A percentile compares a stretch with the other conserved stretches of the same genome.
These are phyloP conservation scores for Opisthocomus hoazin DNA, from an alignment of 2,113 vertebrate genomes.

Conservation along the genomic window DNA sequence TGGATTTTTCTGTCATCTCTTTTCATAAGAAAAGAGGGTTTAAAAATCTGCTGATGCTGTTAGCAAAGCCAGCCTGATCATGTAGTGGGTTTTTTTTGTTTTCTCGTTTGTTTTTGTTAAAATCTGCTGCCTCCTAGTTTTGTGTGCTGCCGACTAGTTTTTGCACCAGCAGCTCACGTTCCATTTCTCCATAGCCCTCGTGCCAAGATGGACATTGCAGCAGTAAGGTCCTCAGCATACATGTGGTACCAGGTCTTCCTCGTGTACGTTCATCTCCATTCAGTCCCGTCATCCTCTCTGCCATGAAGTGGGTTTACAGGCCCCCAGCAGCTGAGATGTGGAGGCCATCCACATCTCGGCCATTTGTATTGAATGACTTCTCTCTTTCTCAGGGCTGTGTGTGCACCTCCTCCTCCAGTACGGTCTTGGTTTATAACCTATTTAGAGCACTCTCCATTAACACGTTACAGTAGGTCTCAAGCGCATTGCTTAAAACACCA, in stretches of 20 bases:
- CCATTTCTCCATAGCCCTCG: rapidly evolving
- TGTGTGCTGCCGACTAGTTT: background rate
- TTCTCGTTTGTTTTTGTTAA: background rate
- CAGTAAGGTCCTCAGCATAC: background rate
- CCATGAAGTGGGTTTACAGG: background rate
- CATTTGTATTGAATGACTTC: background rate
- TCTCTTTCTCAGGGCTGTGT: background rate
- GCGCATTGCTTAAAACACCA: background rate
- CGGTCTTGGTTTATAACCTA: background rate
- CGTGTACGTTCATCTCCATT: rapidly evolving
- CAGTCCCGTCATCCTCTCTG: background rate
- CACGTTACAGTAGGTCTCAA: background rate
- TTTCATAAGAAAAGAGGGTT: background rate
- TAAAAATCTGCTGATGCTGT: background rate
- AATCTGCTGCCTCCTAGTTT: background rate
- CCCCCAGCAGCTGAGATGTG: background rate
- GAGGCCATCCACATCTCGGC: background rate
- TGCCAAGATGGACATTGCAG: background rate
- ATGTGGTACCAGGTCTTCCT: background rate
- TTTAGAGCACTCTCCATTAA: background rate
- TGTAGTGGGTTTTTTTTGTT: background rate
- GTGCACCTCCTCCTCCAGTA: background rate
- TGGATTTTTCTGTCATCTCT: background rate
- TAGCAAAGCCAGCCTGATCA: background rate
- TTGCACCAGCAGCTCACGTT: background rate